Base-by-base conservation (phyloP, 2,113 vertebrate genomes). In the Tachysurus fulvidraco region DNA sequence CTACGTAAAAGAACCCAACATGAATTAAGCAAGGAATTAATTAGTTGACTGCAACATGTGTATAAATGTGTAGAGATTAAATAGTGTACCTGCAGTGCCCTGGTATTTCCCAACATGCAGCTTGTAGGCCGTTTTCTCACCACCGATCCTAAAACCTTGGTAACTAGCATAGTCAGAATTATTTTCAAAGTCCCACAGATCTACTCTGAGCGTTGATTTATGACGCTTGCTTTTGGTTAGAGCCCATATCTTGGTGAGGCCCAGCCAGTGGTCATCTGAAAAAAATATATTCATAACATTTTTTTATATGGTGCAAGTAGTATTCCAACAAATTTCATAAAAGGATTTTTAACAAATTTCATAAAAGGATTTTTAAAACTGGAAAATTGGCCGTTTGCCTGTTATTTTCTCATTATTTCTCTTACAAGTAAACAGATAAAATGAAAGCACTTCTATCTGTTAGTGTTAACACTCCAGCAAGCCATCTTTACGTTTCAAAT, bases 181-280 rank as follows among this genome's bases (percentile, higher is more conserved):
- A 0, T 85, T 87, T 60, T 93, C 90, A 14, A 93, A 92, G 83
- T 95, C 94, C 92, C 91, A 93, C 67, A 95, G 83, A 67, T 94
- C 93, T 2, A 95, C 93, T 25, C 92, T 87, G 86, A 94, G 4
- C 14, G 11, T 86, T 90, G 90, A 92, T 7, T 25, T 90, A 28
- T 76, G 89, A 2, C 8, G 16, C 57, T 55, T 78, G 10, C 23
- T 52, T 25, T 82, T 91, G 54, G 92, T 93, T 83, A 95, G 67
- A 30, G 36, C 46, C 54, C 64, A 88, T 81, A 95, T 81, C 30
- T 90, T 93, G 21, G 83, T 28, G 77, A 95, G 89, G 2, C 94
- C 94, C 2, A 95, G 91, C 94, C 94, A 94, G 84, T 95, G 93
- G 64, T 95, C 94, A 10, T 71, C 94, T 95, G 82, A 82, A 36